phyloP scores from a whole-genome alignment of 1,140 invertebrate genomes.

The Apocrypta bakeri region DNA sequence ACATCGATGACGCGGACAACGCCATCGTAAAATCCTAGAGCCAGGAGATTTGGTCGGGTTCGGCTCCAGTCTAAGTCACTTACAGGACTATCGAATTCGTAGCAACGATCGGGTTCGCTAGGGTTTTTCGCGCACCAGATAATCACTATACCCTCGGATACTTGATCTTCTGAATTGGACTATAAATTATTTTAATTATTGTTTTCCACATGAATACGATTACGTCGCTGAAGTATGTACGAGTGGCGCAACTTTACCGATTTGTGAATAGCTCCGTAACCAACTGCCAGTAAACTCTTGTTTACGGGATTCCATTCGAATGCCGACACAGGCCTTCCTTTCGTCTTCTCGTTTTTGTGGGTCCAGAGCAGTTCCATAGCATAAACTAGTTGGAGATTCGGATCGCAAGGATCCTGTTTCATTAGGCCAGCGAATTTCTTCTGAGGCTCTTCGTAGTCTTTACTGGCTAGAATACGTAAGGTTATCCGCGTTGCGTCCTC shows the following conservation, averaged over 20 bases:
- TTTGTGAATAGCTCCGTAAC: conserved; percentile 77
- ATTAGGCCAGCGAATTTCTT: conserved; percentile 80
- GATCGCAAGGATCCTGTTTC: conserved; percentile 76
- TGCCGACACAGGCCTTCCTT: conserved; percentile 74
- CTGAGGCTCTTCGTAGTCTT: conserved; percentile 78
- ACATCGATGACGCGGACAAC: conserved; percentile 84
- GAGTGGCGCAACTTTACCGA: too few relatives aligned
- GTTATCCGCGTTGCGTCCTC: conserved; percentile 77
- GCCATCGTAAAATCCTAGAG: conserved; percentile 87
- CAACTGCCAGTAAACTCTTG: conserved; percentile 80
- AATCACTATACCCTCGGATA: conserved; percentile 78
- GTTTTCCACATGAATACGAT: conserved; percentile 29
- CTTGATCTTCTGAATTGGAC: background rate
- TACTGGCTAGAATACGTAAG: conserved; percentile 81
- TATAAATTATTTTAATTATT: background rate
- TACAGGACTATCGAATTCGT: conserved; percentile 80
- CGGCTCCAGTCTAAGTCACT: conserved; percentile 84
- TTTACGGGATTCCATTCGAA: conserved; percentile 81
- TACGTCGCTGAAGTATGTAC: too few relatives aligned
- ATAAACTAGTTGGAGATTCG: conserved; percentile 79
- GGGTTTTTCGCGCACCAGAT: conserved; percentile 93
- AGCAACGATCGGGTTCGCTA: conserved; percentile 84
- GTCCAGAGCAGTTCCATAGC: conserved; percentile 79
- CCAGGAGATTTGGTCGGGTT: conserved; percentile 82
- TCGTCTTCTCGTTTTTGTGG: conserved; percentile 72